Percentiles rank a stretch among this genome's conserved stretches.
Conservation (phyloP, 2,113 vertebrate genomes). For the Centropus bengalensis region DNA sequence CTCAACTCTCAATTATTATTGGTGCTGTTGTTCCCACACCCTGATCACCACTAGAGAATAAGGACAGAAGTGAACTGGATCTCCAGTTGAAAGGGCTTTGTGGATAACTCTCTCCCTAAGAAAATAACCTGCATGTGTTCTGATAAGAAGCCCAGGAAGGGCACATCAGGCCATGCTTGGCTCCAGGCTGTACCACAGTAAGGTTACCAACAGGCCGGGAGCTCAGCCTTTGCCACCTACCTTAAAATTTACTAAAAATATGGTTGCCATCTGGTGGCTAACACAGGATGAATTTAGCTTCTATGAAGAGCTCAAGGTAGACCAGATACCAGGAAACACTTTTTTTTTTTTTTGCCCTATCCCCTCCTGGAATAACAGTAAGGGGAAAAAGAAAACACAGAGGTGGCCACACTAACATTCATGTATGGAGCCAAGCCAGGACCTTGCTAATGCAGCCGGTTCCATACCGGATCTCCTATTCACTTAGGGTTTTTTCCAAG, state of each 20-base stretch:
- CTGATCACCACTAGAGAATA: not conserved
- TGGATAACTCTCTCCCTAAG: not conserved
- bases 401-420: fast-evolving
- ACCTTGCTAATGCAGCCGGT: not conserved
- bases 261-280: conserved; percentile 51
- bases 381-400: not conserved
- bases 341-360: not conserved
- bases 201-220: not conserved
- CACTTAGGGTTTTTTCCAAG: not conserved
- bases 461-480: not conserved
- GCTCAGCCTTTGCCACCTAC: not conserved
- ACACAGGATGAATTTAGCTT: not conserved
- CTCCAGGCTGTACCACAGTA: not conserved
- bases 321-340: not conserved
- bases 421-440: fast-evolving
- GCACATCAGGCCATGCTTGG: not conserved
- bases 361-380: not conserved
- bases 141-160: not conserved
- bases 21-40: not conserved
- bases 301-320: not conserved
- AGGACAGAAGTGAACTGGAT: not conserved
- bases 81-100: not conserved
- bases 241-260: not conserved
- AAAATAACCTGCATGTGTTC: not conserved
- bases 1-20: not conserved